Percentiles rank a stretch among this genome's conserved stretches.
Evolutionary conservation across 2,113 vertebrate genomes (phyloP).

Genomic region (Leptodactylus fuscus): DNA sequence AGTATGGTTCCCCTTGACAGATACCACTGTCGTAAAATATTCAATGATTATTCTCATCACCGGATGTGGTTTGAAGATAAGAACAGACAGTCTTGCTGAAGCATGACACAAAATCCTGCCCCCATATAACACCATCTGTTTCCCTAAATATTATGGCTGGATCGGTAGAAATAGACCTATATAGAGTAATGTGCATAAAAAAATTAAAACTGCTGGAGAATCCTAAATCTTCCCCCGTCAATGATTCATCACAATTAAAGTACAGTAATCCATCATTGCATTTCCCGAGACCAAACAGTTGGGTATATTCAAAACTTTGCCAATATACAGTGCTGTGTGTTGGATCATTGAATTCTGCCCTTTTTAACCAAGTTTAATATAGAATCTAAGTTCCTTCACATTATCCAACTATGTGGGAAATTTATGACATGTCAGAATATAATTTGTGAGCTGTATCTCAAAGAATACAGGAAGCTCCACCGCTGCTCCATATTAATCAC

Average conservation of each 20-base stretch:
- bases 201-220: not conserved
- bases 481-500: conserved; percentile 39
- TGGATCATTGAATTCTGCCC: not conserved
- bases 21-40: too few species aligned
- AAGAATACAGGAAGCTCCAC: conserved; percentile 9
- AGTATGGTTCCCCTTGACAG: too few species aligned
- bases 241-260: not conserved
- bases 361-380: conserved; percentile 30
- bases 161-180: too few species aligned
- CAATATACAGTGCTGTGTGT: not conserved
- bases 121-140: too few species aligned
- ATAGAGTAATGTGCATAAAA: too few species aligned
- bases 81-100: too few species aligned
- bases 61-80: too few species aligned
- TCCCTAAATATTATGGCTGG: too few species aligned
- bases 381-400: conserved; percentile 1
- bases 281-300: not conserved
- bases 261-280: not conserved
- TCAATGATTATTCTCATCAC: too few species aligned
- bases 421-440: conserved; percentile 44
- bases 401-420: conserved; percentile 35
- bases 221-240: not conserved
- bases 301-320: not conserved
- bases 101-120: too few species aligned
- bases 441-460: conserved; percentile 21